Conservation (phyloP, 2,113 vertebrate species). For the Dendrocopos noguchii region DNA sequence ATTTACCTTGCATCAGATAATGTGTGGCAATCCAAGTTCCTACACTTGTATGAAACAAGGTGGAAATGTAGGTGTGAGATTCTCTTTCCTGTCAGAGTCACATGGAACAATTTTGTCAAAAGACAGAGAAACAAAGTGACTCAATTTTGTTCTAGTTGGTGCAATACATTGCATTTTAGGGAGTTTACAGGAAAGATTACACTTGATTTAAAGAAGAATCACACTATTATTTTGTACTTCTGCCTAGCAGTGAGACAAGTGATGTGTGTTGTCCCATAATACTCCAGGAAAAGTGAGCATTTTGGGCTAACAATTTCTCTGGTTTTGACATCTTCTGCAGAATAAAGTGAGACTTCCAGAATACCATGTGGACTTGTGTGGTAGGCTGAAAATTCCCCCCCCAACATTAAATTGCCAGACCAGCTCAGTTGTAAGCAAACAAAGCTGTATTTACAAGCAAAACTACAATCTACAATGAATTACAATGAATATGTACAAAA, state of each 20-base stretch:
- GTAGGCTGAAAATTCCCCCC: too few relatives aligned
- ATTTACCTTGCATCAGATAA: background rate
- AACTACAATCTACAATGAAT: too few relatives aligned
- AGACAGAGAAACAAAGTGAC: background rate
- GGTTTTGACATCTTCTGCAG: background rate
- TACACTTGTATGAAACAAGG: background rate
- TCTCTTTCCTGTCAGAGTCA: background rate
- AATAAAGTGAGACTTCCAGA: background rate
- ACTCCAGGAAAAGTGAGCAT: background rate
- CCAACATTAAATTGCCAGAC: too few relatives aligned
- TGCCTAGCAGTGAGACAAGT: background rate
- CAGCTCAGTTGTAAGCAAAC: too few relatives aligned
- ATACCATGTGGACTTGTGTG: background rate
- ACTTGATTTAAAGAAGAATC: background rate
- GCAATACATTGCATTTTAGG: background rate
- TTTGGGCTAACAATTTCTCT: background rate
- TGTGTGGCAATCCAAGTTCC: background rate
- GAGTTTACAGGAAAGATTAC: background rate
- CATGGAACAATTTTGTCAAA: background rate
- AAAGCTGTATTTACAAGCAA: too few relatives aligned
- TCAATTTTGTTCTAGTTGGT: background rate
- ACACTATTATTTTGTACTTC: background rate
- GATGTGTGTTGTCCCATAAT: background rate
- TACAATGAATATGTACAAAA: too few relatives aligned
- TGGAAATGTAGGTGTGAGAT: background rate